Evolutionary conservation across 2,113 vertebrate genomes (phyloP).

Genomic region (Heliornis fulica): DNA sequence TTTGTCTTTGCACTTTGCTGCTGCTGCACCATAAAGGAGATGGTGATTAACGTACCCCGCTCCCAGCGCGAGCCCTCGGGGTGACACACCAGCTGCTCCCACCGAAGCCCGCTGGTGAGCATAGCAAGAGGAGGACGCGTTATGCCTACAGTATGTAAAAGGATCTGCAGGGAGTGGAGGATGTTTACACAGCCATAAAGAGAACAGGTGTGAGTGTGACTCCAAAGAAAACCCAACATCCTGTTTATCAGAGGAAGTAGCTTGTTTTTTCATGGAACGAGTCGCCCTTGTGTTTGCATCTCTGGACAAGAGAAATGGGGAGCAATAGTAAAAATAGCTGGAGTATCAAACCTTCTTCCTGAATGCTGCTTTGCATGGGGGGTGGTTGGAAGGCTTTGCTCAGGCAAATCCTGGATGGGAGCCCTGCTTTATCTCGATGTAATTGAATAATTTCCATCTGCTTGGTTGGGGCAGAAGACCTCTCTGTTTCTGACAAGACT

Average conservation of each 20-base stretch:
- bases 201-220: background rate
- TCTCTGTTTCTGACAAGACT: background rate
- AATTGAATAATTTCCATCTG: background rate
- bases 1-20: background rate
- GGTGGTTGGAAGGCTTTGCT: background rate
- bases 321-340: background rate
- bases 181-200: slow-evolving; percentile 16
- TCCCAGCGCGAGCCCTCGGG: background rate
- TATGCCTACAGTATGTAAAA: background rate
- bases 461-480: background rate
- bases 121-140: background rate
- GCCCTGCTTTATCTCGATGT: background rate
- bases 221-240: background rate
- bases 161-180: background rate
- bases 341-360: background rate
- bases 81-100: background rate
- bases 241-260: background rate
- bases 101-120: background rate
- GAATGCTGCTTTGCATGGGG: background rate
- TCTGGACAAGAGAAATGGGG: background rate
- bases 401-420: no score
- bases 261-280: background rate
- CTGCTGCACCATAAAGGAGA: background rate
- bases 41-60: background rate
- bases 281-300: background rate